A percentile compares a stretch with the other conserved stretches of the same genome.
Evolutionary conservation across 1,140 invertebrate genomes (phyloP).

Genomic region (Lepidurus apus): DNA sequence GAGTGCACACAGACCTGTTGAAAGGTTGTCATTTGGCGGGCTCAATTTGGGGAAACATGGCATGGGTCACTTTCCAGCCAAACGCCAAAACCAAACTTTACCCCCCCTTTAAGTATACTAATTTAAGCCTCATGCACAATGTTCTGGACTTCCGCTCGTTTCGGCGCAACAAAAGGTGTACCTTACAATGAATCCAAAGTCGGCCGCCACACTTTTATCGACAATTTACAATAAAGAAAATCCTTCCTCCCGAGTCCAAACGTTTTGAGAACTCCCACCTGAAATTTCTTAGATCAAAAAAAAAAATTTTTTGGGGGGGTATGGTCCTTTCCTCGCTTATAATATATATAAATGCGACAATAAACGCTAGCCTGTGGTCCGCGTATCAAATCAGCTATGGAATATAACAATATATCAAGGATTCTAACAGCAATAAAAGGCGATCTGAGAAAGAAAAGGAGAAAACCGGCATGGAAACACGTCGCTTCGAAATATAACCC

Average conservation of each 20-base stretch:
- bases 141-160: background rate
- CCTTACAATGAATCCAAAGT: no score
- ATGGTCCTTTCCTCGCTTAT: background rate
- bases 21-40: slow-evolving; percentile 18
- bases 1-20: slow-evolving; percentile 8
- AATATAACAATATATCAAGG: slow-evolving; percentile 10
- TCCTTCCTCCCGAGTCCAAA: no score
- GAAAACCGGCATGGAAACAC: background rate
- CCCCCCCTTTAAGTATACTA: slow-evolving; percentile 2
- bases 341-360: background rate
- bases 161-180: background rate
- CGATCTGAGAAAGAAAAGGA: background rate
- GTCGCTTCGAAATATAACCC: background rate
- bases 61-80: slow-evolving; percentile 4
- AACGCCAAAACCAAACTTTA: slow-evolving; percentile 7
- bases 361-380: background rate
- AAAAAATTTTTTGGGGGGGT: no score
- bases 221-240: no score
- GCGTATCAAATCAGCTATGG: slow-evolving; percentile 16
- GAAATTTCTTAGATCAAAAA: no score
- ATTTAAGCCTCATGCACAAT: background rate
- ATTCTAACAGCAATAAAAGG: background rate
- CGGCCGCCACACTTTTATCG: no score
- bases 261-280: no score
- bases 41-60: slow-evolving; percentile 11